Evolutionary conservation across 1,140 invertebrate species (phyloP).

Genomic region (Tetranychus urticae): DNA sequence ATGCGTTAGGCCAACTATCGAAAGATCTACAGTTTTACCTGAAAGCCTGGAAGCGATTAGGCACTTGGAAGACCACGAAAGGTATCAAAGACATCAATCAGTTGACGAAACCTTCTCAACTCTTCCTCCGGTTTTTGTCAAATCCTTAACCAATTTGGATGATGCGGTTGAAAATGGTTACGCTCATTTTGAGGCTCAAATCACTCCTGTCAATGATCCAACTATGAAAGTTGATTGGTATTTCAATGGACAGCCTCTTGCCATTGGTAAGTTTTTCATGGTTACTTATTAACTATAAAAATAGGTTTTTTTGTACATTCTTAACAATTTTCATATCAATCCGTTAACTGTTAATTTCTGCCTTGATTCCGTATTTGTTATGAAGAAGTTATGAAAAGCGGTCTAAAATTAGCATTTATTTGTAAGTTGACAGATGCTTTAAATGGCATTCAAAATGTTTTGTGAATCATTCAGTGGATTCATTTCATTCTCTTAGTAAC

Average conservation of each 20-base stretch:
- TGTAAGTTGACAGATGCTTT: too few species aligned
- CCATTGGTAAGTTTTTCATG: constrained; percentile 24
- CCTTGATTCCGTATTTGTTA: too few species aligned
- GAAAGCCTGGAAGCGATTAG: constrained; percentile 16
- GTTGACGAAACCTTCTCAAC: constrained; percentile 29
- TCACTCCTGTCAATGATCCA: constrained; percentile 72
- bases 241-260: constrained; percentile 26
- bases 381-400: too few species aligned
- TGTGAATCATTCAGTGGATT: too few species aligned
- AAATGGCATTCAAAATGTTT: too few species aligned
- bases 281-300: constrained; percentile 27
- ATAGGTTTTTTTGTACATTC: too few species aligned
- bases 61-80: constrained; percentile 70
- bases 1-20: background rate
- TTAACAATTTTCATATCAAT: too few species aligned
- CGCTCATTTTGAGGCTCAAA: constrained; percentile 36
- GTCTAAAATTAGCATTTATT: too few species aligned
- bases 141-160: constrained; percentile 35
- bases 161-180: background rate
- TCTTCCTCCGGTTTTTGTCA: constrained; percentile 62
- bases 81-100: constrained; percentile 57
- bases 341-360: too few species aligned
- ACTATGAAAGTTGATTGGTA: constrained; percentile 70
- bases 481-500: too few species aligned
- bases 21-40: background rate